Evolutionary conservation across 2,113 vertebrate genomes (phyloP), one percentile per base, ranked within the genome.

Genomic region (Phrynocephalus versicolor): DNA sequence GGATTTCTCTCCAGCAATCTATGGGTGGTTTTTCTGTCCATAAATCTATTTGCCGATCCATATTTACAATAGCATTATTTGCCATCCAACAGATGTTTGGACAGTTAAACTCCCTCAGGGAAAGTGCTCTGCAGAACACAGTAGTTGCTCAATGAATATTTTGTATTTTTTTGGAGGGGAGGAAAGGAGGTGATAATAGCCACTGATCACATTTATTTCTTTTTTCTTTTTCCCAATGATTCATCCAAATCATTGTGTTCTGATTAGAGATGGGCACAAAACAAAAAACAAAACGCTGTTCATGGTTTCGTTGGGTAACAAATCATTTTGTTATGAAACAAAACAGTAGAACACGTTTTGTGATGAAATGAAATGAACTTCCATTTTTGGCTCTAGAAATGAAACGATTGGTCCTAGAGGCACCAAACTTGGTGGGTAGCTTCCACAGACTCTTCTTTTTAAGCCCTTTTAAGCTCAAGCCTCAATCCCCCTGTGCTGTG

Each of bases 51-150:
- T 82, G 79, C 71, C 91, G 90, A 92, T 94, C 87, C 90, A 86
- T 92, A 94, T 92, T 94, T 95, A 92, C 87, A 87, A 81, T 92
- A 90, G 89, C 45, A 93, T 91, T 94, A 92, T 90, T 82, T 71
- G 64, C 81, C 62, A 90, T 94, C 94, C 90, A 93, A 90, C 92
- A 95, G 93, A 92, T 94, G 89, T 94, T 94, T 94, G 92, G 93
- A 89, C 89, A 92, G 90, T 89, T 94, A 90, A 91, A 86, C 88
- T 92, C 75, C 92, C 89, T 92, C 81, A 87, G 92, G 91, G 93
- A 94, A 88, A 85, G 69, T 88, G 90, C 65, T 83, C 39, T 92
- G 85, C 93, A 90, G 88, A 93, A 89, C 88, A 91, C 87, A 74
- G 89, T 90, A 94, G 91, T 92, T 91, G 82, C 89, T 92, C 89